Evolutionary conservation across 2,888 invertebrate genomes (phyloP).

Genomic region (Drosophila leonis): DNA sequence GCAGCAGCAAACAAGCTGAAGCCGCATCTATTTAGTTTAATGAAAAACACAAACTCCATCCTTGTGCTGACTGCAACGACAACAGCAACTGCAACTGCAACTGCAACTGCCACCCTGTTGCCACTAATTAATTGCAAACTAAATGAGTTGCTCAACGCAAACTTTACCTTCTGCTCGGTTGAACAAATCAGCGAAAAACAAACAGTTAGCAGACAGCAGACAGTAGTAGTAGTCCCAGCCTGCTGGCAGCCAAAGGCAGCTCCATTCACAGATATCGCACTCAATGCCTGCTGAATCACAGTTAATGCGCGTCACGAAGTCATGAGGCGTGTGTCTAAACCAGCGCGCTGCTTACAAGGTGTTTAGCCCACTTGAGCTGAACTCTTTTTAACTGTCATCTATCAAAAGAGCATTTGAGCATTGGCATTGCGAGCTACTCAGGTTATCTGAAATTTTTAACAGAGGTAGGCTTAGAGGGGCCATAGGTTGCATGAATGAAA

Average conservation of each 20-base stretch:
- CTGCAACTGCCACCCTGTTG: conserved; percentile 36
- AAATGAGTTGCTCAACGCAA: conserved; percentile 70
- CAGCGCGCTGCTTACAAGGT: too few relatives aligned
- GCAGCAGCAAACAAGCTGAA: conserved; percentile 9
- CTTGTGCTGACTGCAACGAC: conserved; percentile 11
- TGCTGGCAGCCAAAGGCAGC: conserved; percentile 1
- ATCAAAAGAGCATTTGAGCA: neutral
- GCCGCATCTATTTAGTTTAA: conserved; percentile 72
- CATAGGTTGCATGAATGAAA: too few relatives aligned
- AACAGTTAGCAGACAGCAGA: conserved; percentile 9
- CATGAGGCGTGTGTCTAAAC: too few relatives aligned
- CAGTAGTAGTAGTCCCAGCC: neutral
- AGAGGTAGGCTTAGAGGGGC: too few relatives aligned
- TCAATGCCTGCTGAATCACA: neutral
- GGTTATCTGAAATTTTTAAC: too few relatives aligned
- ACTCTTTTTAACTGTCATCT: neutral
- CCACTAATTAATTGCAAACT: conserved; percentile 80
- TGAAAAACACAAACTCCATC: conserved; percentile 71
- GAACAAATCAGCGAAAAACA: conserved; percentile 27
- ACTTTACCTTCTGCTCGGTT: conserved; percentile 59
- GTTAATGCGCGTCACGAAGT: conserved; percentile 6
- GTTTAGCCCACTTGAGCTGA: neutral
- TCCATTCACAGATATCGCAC: conserved; percentile 3
- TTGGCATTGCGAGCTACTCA: neutral
- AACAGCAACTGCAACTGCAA: conserved; percentile 17